These are phyloP conservation scores for Paramormyrops hopkinsi DNA, from an alignment of 2,797 vertebrate species.

Conservation along the genomic window DNA sequence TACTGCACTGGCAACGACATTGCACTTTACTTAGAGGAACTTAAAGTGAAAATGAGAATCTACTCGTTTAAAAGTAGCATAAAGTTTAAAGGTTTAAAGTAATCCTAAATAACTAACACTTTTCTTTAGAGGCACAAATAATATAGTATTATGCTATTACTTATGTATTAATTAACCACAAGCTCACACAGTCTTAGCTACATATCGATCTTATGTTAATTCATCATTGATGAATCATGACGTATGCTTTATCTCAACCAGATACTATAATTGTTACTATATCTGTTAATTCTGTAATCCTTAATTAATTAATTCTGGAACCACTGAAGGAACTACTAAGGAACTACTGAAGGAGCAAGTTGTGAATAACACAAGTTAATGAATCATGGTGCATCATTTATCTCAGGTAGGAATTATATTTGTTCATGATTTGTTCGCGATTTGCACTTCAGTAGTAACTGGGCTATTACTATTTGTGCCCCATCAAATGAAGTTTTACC, in stretches of 20 bases:
- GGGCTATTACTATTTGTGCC: background rate
- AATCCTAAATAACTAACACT: background rate
- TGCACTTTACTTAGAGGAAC: too few relatives aligned
- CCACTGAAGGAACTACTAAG: background rate
- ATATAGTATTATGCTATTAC: background rate
- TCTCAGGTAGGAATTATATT: background rate
- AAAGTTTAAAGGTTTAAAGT: background rate
- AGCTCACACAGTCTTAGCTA: background rate
- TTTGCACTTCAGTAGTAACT: background rate
- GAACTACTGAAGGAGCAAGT: background rate
- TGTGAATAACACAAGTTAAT: background rate
- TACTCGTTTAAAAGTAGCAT: background rate
- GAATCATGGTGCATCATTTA: background rate
- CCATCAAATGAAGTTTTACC: background rate
- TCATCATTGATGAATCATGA: background rate
- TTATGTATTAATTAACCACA: background rate
- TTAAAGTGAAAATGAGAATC: background rate
- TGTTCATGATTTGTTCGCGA: background rate
- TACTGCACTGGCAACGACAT: too few relatives aligned
- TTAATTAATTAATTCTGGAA: background rate
- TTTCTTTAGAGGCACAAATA: background rate
- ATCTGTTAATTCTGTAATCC: background rate
- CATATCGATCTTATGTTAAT: background rate
- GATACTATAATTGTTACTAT: background rate
- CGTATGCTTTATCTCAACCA: background rate